These are phyloP conservation scores for Dipodomys stephensi DNA, from an alignment of 2,113 vertebrate genomes.

Conservation along the genomic window DNA sequence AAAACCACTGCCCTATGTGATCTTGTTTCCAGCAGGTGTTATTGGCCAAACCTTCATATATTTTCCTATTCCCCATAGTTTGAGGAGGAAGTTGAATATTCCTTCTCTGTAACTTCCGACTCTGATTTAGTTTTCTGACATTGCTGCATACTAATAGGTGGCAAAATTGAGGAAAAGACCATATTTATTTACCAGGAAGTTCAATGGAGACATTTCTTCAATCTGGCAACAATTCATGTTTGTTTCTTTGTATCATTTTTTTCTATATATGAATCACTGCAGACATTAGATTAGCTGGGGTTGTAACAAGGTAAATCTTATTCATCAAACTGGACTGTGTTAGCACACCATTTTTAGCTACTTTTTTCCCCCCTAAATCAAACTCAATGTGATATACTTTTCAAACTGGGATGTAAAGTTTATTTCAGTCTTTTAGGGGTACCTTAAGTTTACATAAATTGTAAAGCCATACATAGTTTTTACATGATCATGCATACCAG, in stretches of 20 bases:
- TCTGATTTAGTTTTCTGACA: neutral
- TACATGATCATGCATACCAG: neutral
- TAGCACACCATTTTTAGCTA: neutral
- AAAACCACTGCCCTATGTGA: neutral
- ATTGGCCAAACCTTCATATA: neutral
- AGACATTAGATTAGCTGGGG: neutral
- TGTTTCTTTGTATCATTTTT: slow-evolving; percentile 30
- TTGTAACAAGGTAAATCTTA: slow-evolving; percentile 11
- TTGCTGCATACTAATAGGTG: neutral
- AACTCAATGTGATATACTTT: slow-evolving; percentile 21
- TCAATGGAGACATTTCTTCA: slow-evolving; percentile 17
- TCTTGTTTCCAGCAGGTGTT: neutral
- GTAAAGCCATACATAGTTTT: neutral
- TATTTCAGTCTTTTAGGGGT: neutral
- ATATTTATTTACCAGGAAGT: neutral
- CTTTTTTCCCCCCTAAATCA: slow-evolving; percentile 25
- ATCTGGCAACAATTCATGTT: slow-evolving; percentile 8
- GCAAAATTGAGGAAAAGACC: neutral
- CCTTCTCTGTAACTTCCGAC: neutral
- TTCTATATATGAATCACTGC: slow-evolving; percentile 12
- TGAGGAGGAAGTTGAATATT: neutral
- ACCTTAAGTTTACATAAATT: neutral
- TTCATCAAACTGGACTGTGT: neutral
- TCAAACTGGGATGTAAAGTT: neutral
- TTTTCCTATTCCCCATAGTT: slow-evolving; percentile 11